These are phyloP conservation scores for Mirounga angustirostris DNA, from an alignment of 2,113 vertebrate species.

Conservation along the genomic window DNA sequence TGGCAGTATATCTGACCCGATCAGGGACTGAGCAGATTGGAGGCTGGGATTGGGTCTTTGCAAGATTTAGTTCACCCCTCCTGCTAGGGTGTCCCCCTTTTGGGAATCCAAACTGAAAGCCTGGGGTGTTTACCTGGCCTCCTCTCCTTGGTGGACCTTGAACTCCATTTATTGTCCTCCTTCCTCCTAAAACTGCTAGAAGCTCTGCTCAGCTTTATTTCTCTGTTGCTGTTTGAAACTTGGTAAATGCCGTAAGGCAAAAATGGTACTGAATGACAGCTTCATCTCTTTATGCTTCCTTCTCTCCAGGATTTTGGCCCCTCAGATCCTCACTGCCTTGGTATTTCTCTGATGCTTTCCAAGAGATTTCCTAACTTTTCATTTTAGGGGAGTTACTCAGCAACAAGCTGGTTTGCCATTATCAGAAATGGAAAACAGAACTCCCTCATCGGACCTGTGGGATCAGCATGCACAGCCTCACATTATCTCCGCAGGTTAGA, in stretches of 20 bases:
- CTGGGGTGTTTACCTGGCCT: background rate
- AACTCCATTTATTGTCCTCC: background rate
- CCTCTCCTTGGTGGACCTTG: background rate
- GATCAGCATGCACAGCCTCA: conserved; percentile 36
- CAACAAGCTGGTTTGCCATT: background rate
- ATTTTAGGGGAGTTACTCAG: conserved; percentile 2
- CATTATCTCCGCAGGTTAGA: conserved; percentile 57
- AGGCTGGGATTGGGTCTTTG: background rate
- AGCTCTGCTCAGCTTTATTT: conserved; percentile 22
- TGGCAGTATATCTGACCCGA: background rate
- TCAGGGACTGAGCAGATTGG: background rate
- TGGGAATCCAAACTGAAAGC: background rate
- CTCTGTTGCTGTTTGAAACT: conserved; percentile 36
- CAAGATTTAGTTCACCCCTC: background rate
- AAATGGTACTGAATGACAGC: background rate
- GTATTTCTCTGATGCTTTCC: conserved; percentile 56
- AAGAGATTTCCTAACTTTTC: conserved; percentile 54
- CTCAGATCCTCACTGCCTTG: conserved; percentile 8
- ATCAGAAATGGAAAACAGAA: conserved; percentile 9
- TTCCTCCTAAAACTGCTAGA: background rate
- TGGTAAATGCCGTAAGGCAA: conserved; percentile 26
- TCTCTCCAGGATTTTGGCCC: conserved; percentile 42
- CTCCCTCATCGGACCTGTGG: background rate
- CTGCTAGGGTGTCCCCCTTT: background rate
- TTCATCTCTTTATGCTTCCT: background rate